Conservation (phyloP, 2,888 invertebrate species). For the Troides helena region DNA sequence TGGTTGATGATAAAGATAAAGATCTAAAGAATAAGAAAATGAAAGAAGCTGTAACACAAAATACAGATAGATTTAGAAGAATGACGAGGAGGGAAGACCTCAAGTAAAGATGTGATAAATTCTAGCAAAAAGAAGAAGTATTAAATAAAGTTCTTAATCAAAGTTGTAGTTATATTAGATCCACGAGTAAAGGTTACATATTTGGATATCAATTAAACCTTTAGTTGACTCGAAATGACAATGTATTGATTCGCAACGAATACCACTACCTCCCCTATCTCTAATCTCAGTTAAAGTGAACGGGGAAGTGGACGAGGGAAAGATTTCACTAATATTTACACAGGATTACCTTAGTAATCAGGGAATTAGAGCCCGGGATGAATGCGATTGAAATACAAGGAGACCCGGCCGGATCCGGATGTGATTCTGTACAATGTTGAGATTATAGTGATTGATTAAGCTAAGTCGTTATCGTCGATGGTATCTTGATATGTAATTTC, state of each 20-base stretch:
- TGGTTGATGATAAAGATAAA: too few species aligned
- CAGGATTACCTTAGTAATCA: constrained; percentile 28
- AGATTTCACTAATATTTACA: constrained; percentile 26
- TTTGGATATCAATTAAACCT: background rate
- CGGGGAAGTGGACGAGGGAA: constrained; percentile 9
- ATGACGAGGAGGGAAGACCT: too few species aligned
- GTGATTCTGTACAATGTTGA: constrained; percentile 20
- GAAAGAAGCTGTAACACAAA: too few species aligned
- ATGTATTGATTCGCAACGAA: background rate
- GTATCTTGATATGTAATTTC: constrained; percentile 10
- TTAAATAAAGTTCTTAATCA: too few species aligned
- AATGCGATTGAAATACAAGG: constrained; percentile 11
- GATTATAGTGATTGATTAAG: constrained; percentile 29
- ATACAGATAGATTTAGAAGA: too few species aligned
- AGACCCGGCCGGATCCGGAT: constrained; percentile 11
- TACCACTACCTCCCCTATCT: constrained; percentile 4
- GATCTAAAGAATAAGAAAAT: too few species aligned
- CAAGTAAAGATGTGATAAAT: too few species aligned
- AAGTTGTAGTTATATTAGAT: too few species aligned
- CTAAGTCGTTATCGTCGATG: constrained; percentile 17
- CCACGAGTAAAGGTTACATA: background rate
- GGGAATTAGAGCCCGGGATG: constrained; percentile 25
- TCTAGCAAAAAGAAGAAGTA: too few species aligned
- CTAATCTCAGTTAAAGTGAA: constrained; percentile 12
- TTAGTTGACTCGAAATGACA: background rate